Evolutionary conservation across 2,113 vertebrate genomes (phyloP).

Genomic region (Todiramphus chloris): DNA sequence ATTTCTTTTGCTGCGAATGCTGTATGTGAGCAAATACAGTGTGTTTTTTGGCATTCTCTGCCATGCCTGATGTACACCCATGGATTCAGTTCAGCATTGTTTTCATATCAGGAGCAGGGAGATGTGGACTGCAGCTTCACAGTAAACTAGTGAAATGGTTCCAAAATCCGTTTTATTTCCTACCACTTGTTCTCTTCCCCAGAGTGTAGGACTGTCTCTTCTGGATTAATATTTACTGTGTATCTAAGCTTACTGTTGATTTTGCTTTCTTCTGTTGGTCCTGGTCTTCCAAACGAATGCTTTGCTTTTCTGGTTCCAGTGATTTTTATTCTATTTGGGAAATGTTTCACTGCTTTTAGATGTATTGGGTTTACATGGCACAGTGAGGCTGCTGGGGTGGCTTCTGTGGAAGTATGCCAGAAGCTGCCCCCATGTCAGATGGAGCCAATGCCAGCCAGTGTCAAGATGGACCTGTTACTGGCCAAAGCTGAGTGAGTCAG

Average conservation of each 20-base stretch:
- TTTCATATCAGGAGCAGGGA: rapidly evolving
- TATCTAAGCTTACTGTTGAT: not conserved
- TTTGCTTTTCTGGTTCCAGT: not conserved
- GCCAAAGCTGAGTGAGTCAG: not conserved
- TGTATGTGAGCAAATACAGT: not conserved
- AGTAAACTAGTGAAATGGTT: not conserved
- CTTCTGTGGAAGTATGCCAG: not conserved
- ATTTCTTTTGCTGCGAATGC: not conserved
- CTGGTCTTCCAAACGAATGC: not conserved
- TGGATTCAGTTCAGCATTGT: not conserved
- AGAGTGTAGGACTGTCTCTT: not conserved
- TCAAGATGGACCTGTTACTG: not conserved
- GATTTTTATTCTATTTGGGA: not conserved
- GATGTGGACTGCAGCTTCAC: not conserved
- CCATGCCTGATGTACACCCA: not conserved
- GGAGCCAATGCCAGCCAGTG: not conserved
- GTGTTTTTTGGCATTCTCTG: not conserved
- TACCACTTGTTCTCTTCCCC: not conserved
- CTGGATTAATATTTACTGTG: not conserved
- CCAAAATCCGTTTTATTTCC: not conserved
- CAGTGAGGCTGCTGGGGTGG: not conserved
- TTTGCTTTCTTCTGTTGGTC: not conserved
- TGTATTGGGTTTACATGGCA: not conserved
- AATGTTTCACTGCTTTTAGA: not conserved
- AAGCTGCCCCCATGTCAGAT: not conserved